Percentiles rank a stretch among this genome's conserved stretches.
Conservation (phyloP, 2,113 vertebrate genomes). For the Thomomys bottae region DNA sequence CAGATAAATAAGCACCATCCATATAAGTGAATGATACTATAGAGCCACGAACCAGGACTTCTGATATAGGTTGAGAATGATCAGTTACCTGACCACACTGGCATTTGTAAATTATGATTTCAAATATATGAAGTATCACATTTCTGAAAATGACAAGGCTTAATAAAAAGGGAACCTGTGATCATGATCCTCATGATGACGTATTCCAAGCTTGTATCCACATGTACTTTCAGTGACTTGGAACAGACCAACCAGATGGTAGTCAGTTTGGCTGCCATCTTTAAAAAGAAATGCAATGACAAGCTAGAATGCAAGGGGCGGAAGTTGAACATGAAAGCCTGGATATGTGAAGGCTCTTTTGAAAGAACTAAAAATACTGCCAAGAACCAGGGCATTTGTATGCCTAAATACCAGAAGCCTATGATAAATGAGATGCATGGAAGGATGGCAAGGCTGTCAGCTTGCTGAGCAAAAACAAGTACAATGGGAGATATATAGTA, state of each 20-base stretch:
- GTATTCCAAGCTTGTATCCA: background rate
- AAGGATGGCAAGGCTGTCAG: background rate
- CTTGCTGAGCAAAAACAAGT: background rate
- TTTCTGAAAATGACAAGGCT: background rate
- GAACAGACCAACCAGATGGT: background rate
- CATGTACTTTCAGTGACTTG: background rate
- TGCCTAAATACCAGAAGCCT: background rate
- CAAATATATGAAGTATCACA: background rate
- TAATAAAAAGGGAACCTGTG: background rate
- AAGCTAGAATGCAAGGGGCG: background rate
- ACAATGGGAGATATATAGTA: background rate
- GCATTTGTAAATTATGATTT: background rate
- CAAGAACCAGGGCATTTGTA: background rate
- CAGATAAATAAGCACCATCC: background rate
- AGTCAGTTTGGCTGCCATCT: background rate
- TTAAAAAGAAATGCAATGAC: constrained; percentile 36
- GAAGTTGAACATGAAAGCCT: background rate
- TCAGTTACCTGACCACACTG: background rate
- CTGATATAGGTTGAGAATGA: background rate
- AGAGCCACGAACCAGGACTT: background rate
- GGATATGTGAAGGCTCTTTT: constrained; percentile 8
- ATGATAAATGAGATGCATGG: background rate
- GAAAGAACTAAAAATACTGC: constrained; percentile 13
- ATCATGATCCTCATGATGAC: background rate
- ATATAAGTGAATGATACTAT: background rate